Percentiles rank a stretch among this genome's conserved stretches.
Conservation (phyloP, 2,888 invertebrate genomes). For the Synergus laeviventris region DNA sequence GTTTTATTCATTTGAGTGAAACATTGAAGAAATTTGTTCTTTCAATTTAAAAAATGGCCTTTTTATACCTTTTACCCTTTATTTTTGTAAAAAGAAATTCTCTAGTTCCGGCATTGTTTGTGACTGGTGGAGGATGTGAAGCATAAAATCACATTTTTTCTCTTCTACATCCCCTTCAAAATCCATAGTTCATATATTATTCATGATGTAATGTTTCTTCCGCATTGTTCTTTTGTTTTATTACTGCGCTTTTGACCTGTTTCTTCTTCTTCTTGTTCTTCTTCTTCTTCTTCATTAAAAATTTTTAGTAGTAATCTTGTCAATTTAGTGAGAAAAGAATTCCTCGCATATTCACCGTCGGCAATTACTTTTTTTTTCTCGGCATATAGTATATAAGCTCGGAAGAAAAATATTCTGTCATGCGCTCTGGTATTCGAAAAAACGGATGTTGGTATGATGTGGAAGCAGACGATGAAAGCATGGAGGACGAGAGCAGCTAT, state of each 20-base stretch:
- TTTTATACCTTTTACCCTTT: not conserved
- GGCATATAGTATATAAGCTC: not conserved
- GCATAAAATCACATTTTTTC: no score
- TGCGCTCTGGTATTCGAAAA: conserved; percentile 27
- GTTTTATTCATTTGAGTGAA: not conserved
- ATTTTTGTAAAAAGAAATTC: not conserved
- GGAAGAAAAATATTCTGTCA: conserved; percentile 6
- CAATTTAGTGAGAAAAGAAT: conserved; percentile 7
- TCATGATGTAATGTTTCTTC: conserved; percentile 14
- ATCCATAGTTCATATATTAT: conserved; percentile 7
- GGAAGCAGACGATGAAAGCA: conserved; percentile 15
- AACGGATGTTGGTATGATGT: conserved; percentile 9
- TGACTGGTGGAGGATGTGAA: no score
- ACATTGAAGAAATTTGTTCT: not conserved
- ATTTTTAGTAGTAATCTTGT: conserved; percentile 19
- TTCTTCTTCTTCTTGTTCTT: not conserved
- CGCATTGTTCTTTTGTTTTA: conserved; percentile 30
- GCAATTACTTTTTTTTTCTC: conserved; percentile 16
- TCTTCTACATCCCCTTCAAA: not conserved
- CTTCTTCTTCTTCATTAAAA: conserved; percentile 4
- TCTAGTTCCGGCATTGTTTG: no score
- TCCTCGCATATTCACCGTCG: not conserved
- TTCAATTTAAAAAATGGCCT: not conserved
- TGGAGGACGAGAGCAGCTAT: conserved; percentile 37
- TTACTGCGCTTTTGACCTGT: conserved; percentile 15